phyloP scores from a whole-genome alignment of 2,797 vertebrate genomes.

The Mus caroli region DNA sequence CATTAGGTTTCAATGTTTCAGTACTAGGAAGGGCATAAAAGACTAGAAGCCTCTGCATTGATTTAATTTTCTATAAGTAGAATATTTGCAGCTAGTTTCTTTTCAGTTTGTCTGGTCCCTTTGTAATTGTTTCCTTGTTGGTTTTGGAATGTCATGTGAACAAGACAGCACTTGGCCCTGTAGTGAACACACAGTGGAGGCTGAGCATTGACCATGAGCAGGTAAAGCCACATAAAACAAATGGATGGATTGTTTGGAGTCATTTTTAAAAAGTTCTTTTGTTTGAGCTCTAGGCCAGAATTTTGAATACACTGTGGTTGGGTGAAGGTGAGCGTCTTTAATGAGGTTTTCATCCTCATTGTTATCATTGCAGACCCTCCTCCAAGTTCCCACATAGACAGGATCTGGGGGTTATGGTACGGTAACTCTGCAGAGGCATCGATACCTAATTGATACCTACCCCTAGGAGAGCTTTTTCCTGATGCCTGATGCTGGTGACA shows the following conservation, averaged over 20 bases:
- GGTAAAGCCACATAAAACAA: not conserved
- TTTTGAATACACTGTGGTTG: slow-evolving; percentile 9
- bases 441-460: not conserved
- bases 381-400: not conserved
- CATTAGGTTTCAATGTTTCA: not conserved
- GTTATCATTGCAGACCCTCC: not conserved
- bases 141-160: not conserved
- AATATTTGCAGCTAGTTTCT: not conserved
- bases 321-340: slow-evolving; percentile 2
- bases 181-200: not conserved
- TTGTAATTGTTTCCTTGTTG: not conserved
- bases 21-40: not conserved
- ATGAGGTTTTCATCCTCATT: slow-evolving; percentile 34
- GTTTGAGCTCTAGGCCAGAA: slow-evolving; percentile 59
- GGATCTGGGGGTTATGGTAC: not conserved
- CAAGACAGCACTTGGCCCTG: not conserved
- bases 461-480: slow-evolving; percentile 34
- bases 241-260: not conserved
- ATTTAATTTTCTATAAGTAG: not conserved
- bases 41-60: not conserved
- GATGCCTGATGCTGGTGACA: slow-evolving; percentile 39
- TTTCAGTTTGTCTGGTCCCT: not conserved
- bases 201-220: not conserved
- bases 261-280: slow-evolving; percentile 35
- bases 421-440: not conserved